These are phyloP conservation scores for Epistrophella euchroma DNA, from an alignment of 2,888 invertebrate genomes.

Conservation along the genomic window DNA sequence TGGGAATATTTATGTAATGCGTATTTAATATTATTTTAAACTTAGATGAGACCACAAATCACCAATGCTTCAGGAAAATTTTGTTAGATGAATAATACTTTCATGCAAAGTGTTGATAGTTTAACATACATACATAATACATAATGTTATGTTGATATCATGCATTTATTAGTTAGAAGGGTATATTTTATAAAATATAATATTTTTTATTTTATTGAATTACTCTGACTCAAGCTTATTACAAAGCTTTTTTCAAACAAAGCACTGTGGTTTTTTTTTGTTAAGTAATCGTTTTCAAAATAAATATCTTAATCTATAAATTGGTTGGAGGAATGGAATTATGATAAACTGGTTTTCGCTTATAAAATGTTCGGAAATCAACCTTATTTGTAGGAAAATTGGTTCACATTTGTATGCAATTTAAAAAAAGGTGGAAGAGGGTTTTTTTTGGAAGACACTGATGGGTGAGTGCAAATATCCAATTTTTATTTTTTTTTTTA, in stretches of 20 bases:
- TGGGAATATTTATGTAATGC: too few relatives aligned
- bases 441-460: too few relatives aligned
- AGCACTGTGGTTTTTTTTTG: background rate
- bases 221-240: background rate
- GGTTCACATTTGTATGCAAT: too few relatives aligned
- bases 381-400: too few relatives aligned
- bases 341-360: background rate
- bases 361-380: too few relatives aligned
- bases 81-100: background rate
- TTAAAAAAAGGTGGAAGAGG: too few relatives aligned
- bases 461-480: too few relatives aligned
- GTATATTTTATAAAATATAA: background rate
- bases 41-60: background rate
- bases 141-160: background rate
- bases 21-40: background rate
- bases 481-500: too few relatives aligned
- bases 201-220: background rate
- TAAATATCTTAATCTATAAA: background rate
- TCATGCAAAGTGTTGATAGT: background rate
- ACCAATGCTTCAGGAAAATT: background rate
- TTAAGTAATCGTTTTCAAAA: background rate
- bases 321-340: background rate
- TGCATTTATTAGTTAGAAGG: background rate
- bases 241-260: background rate
- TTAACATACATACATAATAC: too few relatives aligned